These are phyloP conservation scores for Malacosoma neustria DNA, from an alignment of 2,888 invertebrate genomes.

Conservation along the genomic window DNA sequence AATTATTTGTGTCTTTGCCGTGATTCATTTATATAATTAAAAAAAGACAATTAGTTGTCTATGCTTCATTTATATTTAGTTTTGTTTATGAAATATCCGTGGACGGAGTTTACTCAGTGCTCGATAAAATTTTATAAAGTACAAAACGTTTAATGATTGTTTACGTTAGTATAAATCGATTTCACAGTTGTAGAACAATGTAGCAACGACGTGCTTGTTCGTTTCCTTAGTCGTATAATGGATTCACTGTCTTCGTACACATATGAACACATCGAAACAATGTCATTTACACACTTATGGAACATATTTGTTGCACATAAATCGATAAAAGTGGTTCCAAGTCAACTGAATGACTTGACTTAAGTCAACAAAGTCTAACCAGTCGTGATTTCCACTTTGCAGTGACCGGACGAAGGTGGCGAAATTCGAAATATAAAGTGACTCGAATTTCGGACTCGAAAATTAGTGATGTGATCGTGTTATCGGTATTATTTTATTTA, in stretches of 20 bases:
- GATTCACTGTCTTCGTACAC: slow-evolving; percentile 10
- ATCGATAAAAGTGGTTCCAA: slow-evolving; percentile 43
- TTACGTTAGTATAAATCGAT: no score
- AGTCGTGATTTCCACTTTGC: slow-evolving; percentile 71
- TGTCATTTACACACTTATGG: slow-evolving; percentile 34
- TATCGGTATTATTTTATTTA: slow-evolving; percentile 46
- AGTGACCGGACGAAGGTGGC: slow-evolving; percentile 71
- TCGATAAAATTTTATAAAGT: no score
- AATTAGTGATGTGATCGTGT: slow-evolving; percentile 60
- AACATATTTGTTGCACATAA: slow-evolving; percentile 40
- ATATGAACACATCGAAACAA: slow-evolving; percentile 16
- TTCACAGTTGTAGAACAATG: no score
- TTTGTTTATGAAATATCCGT: no score
- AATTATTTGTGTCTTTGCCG: no score
- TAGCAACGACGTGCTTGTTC: not conserved
- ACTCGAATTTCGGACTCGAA: slow-evolving; percentile 30
- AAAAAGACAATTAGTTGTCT: no score
- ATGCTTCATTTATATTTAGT: no score
- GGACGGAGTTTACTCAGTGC: no score
- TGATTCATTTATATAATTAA: no score
- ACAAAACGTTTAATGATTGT: no score
- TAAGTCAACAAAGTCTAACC: slow-evolving; percentile 40
- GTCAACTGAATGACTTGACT: slow-evolving; percentile 37
- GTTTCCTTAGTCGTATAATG: not conserved
- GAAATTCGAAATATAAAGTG: slow-evolving; percentile 64